Evolutionary conservation across 2,797 vertebrate genomes (phyloP), one percentile per base, ranked within the genome.

Genomic region (Gadopsis marmoratus): DNA sequence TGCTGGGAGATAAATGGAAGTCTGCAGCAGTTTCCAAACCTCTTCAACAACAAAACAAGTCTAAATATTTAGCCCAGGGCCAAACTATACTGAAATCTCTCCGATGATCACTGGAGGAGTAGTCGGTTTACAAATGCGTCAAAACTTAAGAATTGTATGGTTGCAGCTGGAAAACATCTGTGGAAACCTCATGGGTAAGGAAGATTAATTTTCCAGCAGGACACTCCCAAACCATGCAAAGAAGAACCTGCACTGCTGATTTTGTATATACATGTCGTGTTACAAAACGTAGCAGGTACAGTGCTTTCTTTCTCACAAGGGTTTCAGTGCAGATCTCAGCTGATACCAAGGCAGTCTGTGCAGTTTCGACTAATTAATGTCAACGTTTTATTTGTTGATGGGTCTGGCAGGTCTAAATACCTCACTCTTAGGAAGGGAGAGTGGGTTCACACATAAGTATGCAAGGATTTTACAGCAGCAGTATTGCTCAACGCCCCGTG

Each of bases 41-140:
- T 74, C 35, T 16, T 53, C 5, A 33, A 56, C 58, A 84, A 62
- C 75, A 70, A 84, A 80, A 64, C 54, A 26, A 39, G 65, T 77
- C 75, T 82, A 91, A 91, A 92, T 91, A 89, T 91, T 92, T 91
- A 87, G 0, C 17, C 17, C 16, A 17, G 16, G 3, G 2, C 11
- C 61, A 75, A 79, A 79, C 80, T 68, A 83, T 78, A 5, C 45
- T 45, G 69, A 51, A 23, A 75, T 43, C 26, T 74, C 50, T 66
- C 37, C 31, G 13, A 55, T 50, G 66, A 73, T 0, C 41, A 58
- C 11, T 4, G 26, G 16, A 61, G 14, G 33, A 13, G n/a, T 59
- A 13, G 56, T 67, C 1, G 0, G 81, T 87, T 90, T 84, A 84
- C 63, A 50, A 21, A 62, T 68, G 64, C 78, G 72, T 81, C 64